Percentiles rank a stretch among this genome's conserved stretches.
phyloP scores from a whole-genome alignment of 2,888 invertebrate species.

The Ormyrus pomaceus region DNA sequence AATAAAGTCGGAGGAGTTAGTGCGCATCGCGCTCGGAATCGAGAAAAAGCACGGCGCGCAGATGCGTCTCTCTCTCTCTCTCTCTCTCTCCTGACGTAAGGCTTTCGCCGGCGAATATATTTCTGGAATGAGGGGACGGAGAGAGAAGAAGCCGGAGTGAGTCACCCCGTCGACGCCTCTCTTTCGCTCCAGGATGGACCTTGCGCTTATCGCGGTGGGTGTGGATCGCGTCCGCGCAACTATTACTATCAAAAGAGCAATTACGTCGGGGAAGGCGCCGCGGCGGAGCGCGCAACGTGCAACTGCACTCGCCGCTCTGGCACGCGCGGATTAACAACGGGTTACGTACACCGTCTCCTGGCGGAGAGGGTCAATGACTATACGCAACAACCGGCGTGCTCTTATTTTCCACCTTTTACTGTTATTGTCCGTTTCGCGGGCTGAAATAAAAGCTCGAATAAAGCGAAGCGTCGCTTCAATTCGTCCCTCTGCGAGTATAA shows the following conservation, averaged over 20 bases:
- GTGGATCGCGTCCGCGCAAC: conserved; percentile 15
- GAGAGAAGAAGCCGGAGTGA: background rate
- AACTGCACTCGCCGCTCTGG: background rate
- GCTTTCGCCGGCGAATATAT: background rate
- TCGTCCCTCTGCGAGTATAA: too few species aligned
- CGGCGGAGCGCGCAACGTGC: background rate
- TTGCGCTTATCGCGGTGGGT: conserved; percentile 10
- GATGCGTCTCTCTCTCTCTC: background rate
- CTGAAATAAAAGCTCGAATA: too few species aligned
- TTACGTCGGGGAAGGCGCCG: conserved; percentile 18
- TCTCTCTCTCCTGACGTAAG: background rate
- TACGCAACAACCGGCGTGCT: background rate
- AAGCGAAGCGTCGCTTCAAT: too few species aligned
- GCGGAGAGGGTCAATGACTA: background rate
- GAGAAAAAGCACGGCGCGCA: background rate
- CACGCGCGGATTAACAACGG: too few species aligned
- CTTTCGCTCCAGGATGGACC: background rate
- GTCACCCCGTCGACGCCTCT: too few species aligned
- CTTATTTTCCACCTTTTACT: too few species aligned
- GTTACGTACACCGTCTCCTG: too few species aligned
- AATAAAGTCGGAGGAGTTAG: conserved; percentile 23
- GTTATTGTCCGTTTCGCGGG: too few species aligned
- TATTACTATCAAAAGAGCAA: conserved; percentile 38
- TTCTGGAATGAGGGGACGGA: background rate
- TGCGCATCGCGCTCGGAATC: conserved; percentile 11